Evolutionary conservation across 2,888 invertebrate genomes (phyloP), one percentile per base, ranked within the genome.

Genomic region (Leptogaster cylindrica): DNA sequence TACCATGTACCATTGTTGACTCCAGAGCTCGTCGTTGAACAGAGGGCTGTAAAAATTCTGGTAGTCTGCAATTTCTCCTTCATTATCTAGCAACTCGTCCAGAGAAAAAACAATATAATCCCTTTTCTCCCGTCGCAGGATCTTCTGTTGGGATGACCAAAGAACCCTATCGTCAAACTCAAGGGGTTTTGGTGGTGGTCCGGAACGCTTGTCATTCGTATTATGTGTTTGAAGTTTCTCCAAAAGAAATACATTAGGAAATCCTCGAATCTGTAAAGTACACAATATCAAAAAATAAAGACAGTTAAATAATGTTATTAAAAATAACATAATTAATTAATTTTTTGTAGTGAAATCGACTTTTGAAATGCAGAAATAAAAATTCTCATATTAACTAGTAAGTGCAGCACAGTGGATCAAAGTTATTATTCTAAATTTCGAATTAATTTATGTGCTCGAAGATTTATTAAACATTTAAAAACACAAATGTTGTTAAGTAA

Each of bases 1-100:
- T 58, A 73, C 73, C 73, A 73, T 71, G 41, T 96, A 96, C 95
- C 96, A 96, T 82, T 95, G 90, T 71, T 91, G 87, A 36, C 84
- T 81, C 94, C 95, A 96, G 0, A 93, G 82, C 73, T 92, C 92
- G 74, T 95, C 94, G 75, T 93, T 93, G 76, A 94, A 95, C 20
- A 81, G 14, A 3, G 61, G 70, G 86, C 87, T n/a, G 3, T 48
- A 28, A 36, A 31, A 41, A 7, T 65, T 23, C n/a, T 46, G 7
- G 2, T 66, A 64, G 0, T 70, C 48, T 8, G 28, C 39, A 14
- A 66, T 67, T 10, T 61, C 28, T 2, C 23, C 31, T 3, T 28
- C 51, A 2, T 70, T 64, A 10, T 68, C 68, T 12, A 55, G 70
- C n/a, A 66, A 69, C 2, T 66, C 64, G n/a, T 16, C 25, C 27